Percentiles rank a stretch among this genome's conserved stretches.
phyloP scores from a whole-genome alignment of 2,797 vertebrate species.

The Diglossa cyanea region DNA sequence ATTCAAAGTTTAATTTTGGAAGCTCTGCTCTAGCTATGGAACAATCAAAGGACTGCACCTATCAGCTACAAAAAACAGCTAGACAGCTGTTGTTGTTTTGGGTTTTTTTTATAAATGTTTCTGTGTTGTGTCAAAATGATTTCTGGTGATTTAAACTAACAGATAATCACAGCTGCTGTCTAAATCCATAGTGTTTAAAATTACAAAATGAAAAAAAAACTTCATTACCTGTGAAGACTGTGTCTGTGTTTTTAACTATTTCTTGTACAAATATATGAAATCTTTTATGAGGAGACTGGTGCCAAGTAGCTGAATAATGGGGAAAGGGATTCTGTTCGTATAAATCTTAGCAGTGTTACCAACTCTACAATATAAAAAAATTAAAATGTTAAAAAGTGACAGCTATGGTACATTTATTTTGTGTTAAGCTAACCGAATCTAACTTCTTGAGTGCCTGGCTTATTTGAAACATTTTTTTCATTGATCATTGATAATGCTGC shows the following conservation, averaged over 20 bases:
- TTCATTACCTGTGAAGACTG: conserved; percentile 99
- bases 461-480: conserved; percentile 91
- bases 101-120: conserved; percentile 88
- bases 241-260: conserved; percentile 99
- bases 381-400: conserved; percentile 99
- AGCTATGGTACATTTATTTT: conserved; percentile 98
- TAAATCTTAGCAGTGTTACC: conserved; percentile 99
- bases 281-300: conserved; percentile 99
- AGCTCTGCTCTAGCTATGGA: conserved; percentile 79
- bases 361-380: conserved; percentile 94
- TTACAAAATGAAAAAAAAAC: conserved; percentile 95
- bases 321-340: conserved; percentile 97
- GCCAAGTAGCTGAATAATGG: conserved; percentile 96
- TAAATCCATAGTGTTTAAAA: conserved; percentile 98
- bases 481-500: conserved; percentile 98
- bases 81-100: conserved; percentile 85
- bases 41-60: conserved; percentile 97
- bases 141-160: conserved; percentile 99
- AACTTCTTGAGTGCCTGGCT: conserved; percentile 97
- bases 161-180: conserved; percentile 99
- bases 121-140: conserved; percentile 99
- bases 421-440: conserved; percentile 96
- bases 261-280: conserved; percentile 99
- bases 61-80: conserved; percentile 93
- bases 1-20: conserved; percentile 72